Evolutionary conservation across 2,113 vertebrate species (phyloP), one percentile per base, ranked within the genome.

Genomic region (Alectura lathami): DNA sequence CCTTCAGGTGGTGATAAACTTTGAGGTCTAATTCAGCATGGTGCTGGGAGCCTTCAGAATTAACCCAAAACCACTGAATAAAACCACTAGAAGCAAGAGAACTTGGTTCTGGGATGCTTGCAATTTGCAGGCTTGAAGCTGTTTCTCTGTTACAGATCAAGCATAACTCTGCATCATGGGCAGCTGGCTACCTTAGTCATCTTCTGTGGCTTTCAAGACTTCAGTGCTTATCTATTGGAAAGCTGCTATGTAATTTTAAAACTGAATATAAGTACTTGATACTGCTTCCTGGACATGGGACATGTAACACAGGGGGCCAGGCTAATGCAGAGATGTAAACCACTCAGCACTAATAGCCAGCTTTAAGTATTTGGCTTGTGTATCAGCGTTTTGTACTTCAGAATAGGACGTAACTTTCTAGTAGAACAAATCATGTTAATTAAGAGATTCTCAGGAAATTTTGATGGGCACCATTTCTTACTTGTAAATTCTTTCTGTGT

Each of bases 261-360:
- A 40, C 38, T 20, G 26, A 27, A 18, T 63, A 6, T 13, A 51
- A 13, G 6, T 42, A 21, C 21, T 67, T 54, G 6, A 29, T 48
- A 24, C 1, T 42, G 10, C 1, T 3, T 79, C 83, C 27, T 74
- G 68, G 22, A 50, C 12, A 18, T 3, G 17, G 30, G 29, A 17
- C 10, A 6, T 53, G 3, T 47, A 63, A 36, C 0, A 2, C 32
- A 13, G 21, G 30, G 48, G 32, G 26, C 32, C 4, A n/a, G 20
- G 18, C 42, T 53, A 64, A 42, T 6, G 11, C 36, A 51, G 53
- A 43, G 23, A 14, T 0, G 0, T 5, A 34, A 18, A 29, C 22
- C 16, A 5, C 21, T 36, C 22, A 36, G 62, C 7, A 43, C 17
- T 21, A 38, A 2, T 21, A 64, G 20, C 45, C 57, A 24, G 6